Conservation (phyloP, 2,797 vertebrate species). For the Amazonetta brasiliensis region DNA sequence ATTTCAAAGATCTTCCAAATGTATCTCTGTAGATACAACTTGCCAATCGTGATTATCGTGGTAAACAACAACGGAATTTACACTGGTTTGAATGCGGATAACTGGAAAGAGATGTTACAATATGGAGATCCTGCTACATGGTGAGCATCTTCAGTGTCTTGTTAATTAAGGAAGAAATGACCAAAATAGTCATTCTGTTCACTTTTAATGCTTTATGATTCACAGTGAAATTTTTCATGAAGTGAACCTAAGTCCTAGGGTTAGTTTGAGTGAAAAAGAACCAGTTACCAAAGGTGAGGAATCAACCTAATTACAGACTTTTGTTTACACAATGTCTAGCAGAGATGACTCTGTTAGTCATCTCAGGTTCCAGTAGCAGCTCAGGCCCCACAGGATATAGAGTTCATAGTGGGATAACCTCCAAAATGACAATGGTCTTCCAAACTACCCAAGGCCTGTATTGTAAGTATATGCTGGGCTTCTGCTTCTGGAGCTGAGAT, state of each 20-base stretch:
- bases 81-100: conserved; percentile 86
- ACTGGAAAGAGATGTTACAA: conserved; percentile 87
- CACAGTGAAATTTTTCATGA: not conserved
- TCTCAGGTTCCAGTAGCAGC: not conserved
- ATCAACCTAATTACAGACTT: not conserved
- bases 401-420: not conserved
- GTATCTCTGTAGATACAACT: conserved; percentile 84
- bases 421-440: not conserved
- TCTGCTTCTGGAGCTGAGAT: not conserved
- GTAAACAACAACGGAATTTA: conserved; percentile 99
- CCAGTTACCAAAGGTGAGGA: not conserved
- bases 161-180: not conserved
- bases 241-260: not conserved
- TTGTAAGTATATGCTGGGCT: not conserved
- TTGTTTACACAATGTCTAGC: not conserved
- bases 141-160: conserved; percentile 78
- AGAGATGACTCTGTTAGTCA: not conserved
- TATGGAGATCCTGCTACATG: conserved; percentile 84
- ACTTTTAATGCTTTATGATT: not conserved
- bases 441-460: not conserved
- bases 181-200: not conserved
- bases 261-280: not conserved
- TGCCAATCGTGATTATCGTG: conserved; percentile 91
- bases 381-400: not conserved
- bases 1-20: not conserved